Percentiles rank a stretch among this genome's conserved stretches.
These are phyloP conservation scores for Symphodus melops DNA, from an alignment of 2,113 vertebrate species.

Conservation along the genomic window DNA sequence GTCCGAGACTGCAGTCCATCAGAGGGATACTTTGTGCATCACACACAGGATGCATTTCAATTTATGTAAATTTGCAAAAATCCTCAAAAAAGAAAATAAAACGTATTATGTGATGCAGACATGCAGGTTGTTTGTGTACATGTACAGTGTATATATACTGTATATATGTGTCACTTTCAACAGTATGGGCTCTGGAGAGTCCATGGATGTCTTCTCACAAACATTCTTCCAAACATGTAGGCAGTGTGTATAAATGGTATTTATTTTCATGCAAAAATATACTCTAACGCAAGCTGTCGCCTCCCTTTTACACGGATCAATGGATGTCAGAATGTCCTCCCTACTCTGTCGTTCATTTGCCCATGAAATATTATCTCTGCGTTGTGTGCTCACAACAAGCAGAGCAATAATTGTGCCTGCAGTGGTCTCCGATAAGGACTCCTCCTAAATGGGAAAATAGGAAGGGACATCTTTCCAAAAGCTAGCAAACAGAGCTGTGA, in stretches of 20 bases:
- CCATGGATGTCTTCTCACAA: no score
- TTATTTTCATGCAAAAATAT: neutral
- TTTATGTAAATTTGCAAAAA: no score
- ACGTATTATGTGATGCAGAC: no score
- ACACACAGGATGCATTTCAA: no score
- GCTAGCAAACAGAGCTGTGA: conserved; percentile 28
- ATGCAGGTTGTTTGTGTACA: no score
- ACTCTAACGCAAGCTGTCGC: neutral
- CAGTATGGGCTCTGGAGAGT: no score
- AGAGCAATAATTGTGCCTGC: conserved; percentile 49
- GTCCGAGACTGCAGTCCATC: no score
- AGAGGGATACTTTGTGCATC: no score
- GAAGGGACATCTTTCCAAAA: conserved; percentile 42
- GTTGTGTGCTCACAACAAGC: conserved; percentile 48
- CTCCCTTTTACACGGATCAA: conserved; percentile 33
- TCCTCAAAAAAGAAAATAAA: no score
- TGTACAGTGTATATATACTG: no score
- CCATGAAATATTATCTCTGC: conserved; percentile 63
- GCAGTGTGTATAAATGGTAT: neutral
- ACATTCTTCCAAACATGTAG: neutral
- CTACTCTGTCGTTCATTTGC: conserved; percentile 52
- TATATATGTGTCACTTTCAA: no score
- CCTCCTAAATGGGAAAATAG: conserved; percentile 30
- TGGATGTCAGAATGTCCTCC: conserved; percentile 41
- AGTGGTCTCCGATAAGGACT: conserved; percentile 52